Conservation (phyloP, 1,140 invertebrate genomes). For the Dermatophagoides farinae region DNA sequence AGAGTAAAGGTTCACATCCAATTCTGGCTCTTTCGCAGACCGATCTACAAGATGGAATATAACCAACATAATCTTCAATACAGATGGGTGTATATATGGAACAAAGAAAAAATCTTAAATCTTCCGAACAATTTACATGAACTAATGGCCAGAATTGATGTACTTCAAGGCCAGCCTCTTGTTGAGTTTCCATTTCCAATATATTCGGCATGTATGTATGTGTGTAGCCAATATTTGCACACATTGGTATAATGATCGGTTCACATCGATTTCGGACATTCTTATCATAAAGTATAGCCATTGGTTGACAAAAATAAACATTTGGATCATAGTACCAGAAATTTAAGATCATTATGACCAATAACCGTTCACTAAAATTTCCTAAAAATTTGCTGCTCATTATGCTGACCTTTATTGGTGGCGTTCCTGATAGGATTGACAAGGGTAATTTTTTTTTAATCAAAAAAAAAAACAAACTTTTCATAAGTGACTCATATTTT, state of each 20-base stretch:
- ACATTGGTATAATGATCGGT: constrained; percentile 91
- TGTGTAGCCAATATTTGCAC: constrained; percentile 87
- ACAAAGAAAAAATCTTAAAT: constrained; percentile 52
- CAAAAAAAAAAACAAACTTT: too few relatives aligned
- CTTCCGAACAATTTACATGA: constrained; percentile 50
- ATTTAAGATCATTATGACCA: too few relatives aligned
- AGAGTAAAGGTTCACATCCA: constrained; percentile 88
- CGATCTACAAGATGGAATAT: constrained; percentile 69
- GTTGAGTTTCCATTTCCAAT: constrained; percentile 77
- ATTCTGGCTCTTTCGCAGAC: constrained; percentile 70
- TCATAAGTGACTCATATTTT: too few relatives aligned
- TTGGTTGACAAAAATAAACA: too few relatives aligned
- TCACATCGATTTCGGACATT: constrained; percentile 39
- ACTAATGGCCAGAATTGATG: constrained; percentile 32
- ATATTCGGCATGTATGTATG: constrained; percentile 84
- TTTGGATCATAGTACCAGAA: too few relatives aligned
- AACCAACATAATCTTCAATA: constrained; percentile 64
- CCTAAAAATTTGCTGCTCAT: too few relatives aligned
- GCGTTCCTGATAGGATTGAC: too few relatives aligned
- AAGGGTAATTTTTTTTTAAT: too few relatives aligned
- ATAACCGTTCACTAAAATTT: too few relatives aligned
- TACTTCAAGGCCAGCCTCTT: constrained; percentile 64
- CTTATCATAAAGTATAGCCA: too few relatives aligned
- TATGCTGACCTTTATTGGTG: too few relatives aligned
- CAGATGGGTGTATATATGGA: constrained; percentile 31